Base-by-base conservation (phyloP, 2,113 vertebrate genomes). In the Datnioides undecimradiatus region DNA sequence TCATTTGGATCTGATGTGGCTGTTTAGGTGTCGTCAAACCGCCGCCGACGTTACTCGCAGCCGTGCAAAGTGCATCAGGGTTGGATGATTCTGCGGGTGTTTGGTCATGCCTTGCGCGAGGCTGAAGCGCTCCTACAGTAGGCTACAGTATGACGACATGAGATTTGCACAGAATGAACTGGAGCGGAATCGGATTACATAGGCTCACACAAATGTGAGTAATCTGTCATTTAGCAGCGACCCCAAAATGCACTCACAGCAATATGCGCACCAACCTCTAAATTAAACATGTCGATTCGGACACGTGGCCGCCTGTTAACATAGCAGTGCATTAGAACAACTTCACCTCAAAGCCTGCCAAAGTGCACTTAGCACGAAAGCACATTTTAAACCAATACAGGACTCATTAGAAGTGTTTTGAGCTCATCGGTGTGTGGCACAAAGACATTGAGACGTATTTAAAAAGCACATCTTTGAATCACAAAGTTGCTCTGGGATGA, bases 151-250 rank as follows among this genome's bases (percentile, higher is more conserved):
- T 94, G 92, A 95, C 92, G 92, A 86, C 94, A 92, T 70, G 85
- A 90, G 88, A 93, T 93, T 93, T 94, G 90, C 90, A 88, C 90
- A 93, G 94, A 94, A 91, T 86, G 91, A 94, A 93, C 80, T 92
- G 83, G 90, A 91, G 82, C 71, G 75, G 92, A 93, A 93, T 94
- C 90, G 90, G 94, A 95, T 95, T 95, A 94, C 93, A 93, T 49
- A 71, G 84, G 73, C 91, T 92, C 88, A 92, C 85, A 90, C 92
- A 93, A 91, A 93, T 93, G 92, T 93, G 90, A 88, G 89, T 93
- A 94, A 95, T 93, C 84, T 93, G 90, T 93, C 84, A 93, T 92
- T 92, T 92, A 92, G 57, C 81, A 87, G 88, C 84, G 88, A 91
- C 80, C 78, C 76, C 66, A 75, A 86, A 91, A 76, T 82, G 85